These are phyloP conservation scores for Catostylus mosaicus DNA, from an alignment of 30 jellyfish, hydroid and myxozoan species.

Conservation along the genomic window DNA sequence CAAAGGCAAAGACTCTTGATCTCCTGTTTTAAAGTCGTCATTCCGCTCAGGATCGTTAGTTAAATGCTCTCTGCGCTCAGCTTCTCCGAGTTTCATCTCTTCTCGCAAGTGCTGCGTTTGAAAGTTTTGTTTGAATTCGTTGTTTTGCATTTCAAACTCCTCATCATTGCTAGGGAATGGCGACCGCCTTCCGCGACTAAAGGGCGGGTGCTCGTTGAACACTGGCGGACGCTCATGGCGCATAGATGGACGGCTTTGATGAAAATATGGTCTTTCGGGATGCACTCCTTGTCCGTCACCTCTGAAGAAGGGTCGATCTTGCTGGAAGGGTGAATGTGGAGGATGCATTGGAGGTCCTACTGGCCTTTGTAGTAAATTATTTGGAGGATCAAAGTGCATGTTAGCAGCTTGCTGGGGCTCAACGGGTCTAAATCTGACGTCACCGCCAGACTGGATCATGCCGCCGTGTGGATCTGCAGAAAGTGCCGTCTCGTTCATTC, in stretches of 20 bases:
- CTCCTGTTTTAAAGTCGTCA: not conserved
- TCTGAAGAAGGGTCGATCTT: conserved; percentile 11
- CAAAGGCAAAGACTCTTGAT: not conserved
- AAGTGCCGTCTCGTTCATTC: not conserved
- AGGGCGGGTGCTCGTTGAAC: not conserved
- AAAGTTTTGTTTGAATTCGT: not conserved
- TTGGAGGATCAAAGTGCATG: conserved; percentile 24
- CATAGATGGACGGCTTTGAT: conserved; percentile 18
- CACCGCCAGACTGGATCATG: conserved; percentile 6
- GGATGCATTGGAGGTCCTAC: conserved; percentile 23
- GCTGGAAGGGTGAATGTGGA: conserved; percentile 8
- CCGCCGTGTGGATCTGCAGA: not conserved
- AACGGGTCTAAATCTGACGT: conserved; percentile 20
- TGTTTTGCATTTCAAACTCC: not conserved
- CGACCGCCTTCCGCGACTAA: not conserved
- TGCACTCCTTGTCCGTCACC: conserved; percentile 1
- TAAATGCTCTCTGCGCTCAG: not conserved
- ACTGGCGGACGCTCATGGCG: conserved; percentile 35
- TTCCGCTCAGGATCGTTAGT: not conserved
- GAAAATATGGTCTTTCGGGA: conserved; percentile 33
- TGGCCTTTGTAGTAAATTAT: not conserved
- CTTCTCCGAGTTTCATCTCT: not conserved
- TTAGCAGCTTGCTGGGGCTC: conserved; percentile 22
- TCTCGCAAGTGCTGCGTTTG: not conserved
- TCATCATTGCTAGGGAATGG: not conserved